Base-by-base conservation (phyloP, 2,888 invertebrate species). In the Alcis repandata region DNA sequence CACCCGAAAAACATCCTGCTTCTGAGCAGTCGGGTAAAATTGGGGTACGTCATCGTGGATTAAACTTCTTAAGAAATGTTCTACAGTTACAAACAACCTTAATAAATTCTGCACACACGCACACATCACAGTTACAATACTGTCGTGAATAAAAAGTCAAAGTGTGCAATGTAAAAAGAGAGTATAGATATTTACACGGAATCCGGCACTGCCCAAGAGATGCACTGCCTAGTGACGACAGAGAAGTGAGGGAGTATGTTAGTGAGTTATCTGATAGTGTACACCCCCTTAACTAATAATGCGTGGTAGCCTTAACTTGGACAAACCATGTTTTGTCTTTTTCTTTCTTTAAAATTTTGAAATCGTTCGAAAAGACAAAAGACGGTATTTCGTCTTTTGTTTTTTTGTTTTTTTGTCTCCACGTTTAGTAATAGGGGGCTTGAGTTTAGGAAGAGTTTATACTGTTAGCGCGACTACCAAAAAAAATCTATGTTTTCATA, bases 191-290 rank as follows among this genome's bases (percentile, higher is more conserved):
- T 96, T 97, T 97, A 97, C 97, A 96, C 96, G 96, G 94, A 96
- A 95, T 95, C 97, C 97, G 94, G 96, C 96, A 95, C 96, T 96
- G 95, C 97, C 97, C 97, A 97, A 97, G 89, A 97, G 96, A 95
- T 97, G 97, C 97, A 97, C 97, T 94, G 97, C 97, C 97, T 97
- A 95, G 94, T 91, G 85, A 82, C 79, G 83, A 84, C 79, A 85
- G 80, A 89, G 84, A 89, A 91, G 91, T 90, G 89, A 87, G 81
- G 84, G 79, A 74, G 83, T 74, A 81, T 85, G 88, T 92, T 90
- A 92, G 90, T 90, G 89, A 87, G 70, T 67, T 49, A 70, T 67
- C 40, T 72, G 62, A 63, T 64, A 66, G 70, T 73, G 70, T 68
- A 54, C 13, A 1, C 11, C 17, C 36, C 36, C 4, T 36, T 2